Conservation (phyloP, 1,140 invertebrate species). For the Pteromalus puparum region DNA sequence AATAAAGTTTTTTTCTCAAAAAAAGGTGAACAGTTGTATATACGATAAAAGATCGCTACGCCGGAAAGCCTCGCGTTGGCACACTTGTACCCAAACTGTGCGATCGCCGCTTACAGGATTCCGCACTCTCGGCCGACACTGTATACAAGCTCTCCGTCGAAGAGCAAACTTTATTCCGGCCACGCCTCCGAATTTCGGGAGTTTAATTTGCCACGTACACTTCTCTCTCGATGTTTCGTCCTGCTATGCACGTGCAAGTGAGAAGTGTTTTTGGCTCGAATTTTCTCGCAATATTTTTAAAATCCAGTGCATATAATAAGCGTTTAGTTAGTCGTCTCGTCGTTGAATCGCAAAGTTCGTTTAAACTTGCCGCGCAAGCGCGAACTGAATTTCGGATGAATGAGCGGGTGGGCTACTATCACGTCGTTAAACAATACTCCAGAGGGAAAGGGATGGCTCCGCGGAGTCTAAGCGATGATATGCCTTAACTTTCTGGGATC, state of each 20-base stretch:
- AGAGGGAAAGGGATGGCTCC: neutral
- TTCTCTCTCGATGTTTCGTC: neutral
- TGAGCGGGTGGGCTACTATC: neutral
- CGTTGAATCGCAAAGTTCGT: conserved; percentile 32
- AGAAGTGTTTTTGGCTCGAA: conserved; percentile 1
- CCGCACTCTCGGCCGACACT: neutral
- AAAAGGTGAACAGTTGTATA: too few relatives aligned
- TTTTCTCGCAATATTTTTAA: neutral
- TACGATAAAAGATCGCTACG: too few relatives aligned
- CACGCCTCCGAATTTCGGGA: neutral
- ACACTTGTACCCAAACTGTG: neutral
- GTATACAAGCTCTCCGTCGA: neutral
- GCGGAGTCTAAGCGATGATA: conserved; percentile 5
- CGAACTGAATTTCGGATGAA: conserved; percentile 20
- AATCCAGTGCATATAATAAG: neutral
- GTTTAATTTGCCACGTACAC: conserved; percentile 3
- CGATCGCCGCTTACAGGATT: neutral
- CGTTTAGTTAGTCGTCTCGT: neutral
- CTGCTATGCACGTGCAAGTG: neutral
- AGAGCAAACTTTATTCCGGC: conserved; percentile 16
- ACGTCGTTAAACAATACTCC: conserved; percentile 17
- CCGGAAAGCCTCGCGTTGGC: neutral
- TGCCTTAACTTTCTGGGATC: neutral
- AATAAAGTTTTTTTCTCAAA: too few relatives aligned
- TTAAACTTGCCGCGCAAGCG: neutral